Evolutionary conservation across 2,797 vertebrate genomes (phyloP), one percentile per base, ranked within the genome.

Genomic region (Syndactyla subalaris): DNA sequence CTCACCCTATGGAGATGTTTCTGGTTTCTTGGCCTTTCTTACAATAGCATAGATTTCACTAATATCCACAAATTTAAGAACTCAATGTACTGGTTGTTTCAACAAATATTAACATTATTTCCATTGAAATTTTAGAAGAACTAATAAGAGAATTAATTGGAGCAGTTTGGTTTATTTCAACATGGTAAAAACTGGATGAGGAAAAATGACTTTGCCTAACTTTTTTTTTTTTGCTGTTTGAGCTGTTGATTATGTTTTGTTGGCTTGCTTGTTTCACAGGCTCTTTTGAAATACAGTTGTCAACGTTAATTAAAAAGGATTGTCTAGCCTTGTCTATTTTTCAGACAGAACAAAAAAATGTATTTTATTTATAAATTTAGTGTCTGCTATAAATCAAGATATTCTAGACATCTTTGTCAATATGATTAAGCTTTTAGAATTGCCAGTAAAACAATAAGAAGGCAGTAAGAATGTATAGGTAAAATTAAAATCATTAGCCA

Each of bases 201-300:
- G 23, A 51, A 63, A 83, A 92, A 30, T 30, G 0, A 77, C n/a
- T 94, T 93, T 80, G 72, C 34, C 67, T 71, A 76, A 68, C 32
- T 2, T 54, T 55, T 43, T 76, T 51, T 27, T 32, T 71, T 48
- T 54, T 75, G 24, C 41, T 58, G 38, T 62, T 68, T 83, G 81
- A 82, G 62, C 52, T 77, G 61, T 80, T 71, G 59, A 82, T 89
- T 91, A 19, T 85, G 49, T 62, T 79, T 57, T 67, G 30, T 55
- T 89, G 72, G 14, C 61, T 87, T 74, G 45, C 57, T 51, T 84
- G 46, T 85, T 80, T 88, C 75, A 83, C n/a, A 66, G 49, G 41
- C 61, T 82, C 61, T 85, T 95, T 75, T 85, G 72, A 92, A 92
- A 80, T 65, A 73, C n/a, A 78, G 72, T 68, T 92, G 89, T 81